Conservation (phyloP, 1,140 invertebrate genomes). For the Nautilus pompilius region DNA sequence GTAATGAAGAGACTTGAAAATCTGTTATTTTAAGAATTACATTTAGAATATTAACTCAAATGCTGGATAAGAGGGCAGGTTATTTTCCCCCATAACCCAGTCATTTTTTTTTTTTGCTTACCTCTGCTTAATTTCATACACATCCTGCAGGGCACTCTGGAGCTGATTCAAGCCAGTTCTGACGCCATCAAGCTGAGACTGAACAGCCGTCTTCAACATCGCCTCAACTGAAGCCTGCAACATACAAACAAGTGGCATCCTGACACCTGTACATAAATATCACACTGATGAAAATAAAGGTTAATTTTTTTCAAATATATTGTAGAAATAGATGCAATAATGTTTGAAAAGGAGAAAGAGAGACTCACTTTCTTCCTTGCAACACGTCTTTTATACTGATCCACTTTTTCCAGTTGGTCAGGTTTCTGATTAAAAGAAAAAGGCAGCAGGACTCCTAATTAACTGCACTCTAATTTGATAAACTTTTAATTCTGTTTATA, state of each 20-base stretch:
- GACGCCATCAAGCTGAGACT: constrained; percentile 96
- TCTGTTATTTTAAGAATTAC: background rate
- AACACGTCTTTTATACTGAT: constrained; percentile 74
- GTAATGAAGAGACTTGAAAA: background rate
- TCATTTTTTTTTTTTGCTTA: constrained; percentile 48
- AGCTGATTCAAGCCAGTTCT: constrained; percentile 89
- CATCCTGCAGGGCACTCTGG: constrained; percentile 71
- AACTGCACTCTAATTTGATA: background rate
- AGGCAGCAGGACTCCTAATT: background rate
- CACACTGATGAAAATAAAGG: background rate
- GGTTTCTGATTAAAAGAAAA: constrained; percentile 67
- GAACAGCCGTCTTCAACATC: constrained; percentile 96
- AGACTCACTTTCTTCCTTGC: constrained; percentile 59
- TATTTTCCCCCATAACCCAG: no score
- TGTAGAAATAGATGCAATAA: no score
- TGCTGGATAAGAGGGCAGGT: no score
- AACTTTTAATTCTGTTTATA: background rate
- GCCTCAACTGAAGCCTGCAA: constrained; percentile 93
- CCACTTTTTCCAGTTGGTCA: constrained; percentile 92
- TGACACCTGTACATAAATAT: background rate
- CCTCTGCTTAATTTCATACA: constrained; percentile 71
- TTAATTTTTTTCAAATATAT: background rate
- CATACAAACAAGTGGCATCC: background rate
- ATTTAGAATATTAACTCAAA: no score
- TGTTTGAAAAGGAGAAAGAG: background rate